Evolutionary conservation across 1,140 invertebrate species (phyloP).

Genomic region (Coenobita brevimanus): DNA sequence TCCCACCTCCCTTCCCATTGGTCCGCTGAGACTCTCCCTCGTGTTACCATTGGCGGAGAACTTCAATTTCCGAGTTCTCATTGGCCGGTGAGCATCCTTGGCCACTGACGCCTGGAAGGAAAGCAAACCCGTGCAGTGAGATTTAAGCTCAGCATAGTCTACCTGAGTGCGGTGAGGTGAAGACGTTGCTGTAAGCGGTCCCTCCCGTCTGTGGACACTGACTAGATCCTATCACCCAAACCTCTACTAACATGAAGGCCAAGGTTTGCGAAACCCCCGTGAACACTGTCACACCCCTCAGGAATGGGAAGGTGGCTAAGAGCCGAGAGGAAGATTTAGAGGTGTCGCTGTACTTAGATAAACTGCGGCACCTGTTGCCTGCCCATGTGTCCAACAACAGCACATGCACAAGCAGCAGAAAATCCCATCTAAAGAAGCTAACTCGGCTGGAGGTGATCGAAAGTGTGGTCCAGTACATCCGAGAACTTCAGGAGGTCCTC

Average conservation of each 20-base stretch:
- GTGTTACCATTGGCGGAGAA: conserved; percentile 36
- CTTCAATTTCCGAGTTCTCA: conserved; percentile 41
- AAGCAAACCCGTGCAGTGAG: conserved; percentile 27
- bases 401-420: conserved; percentile 15
- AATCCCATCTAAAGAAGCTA: conserved; percentile 38
- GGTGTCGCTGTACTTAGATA: conserved; percentile 53
- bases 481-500: conserved; percentile 53
- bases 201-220: not conserved
- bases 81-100: conserved; percentile 44
- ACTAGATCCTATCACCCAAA: not conserved
- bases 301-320: conserved; percentile 60
- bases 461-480: conserved; percentile 57
- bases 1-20: conserved; percentile 14
- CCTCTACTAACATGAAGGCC: conserved; percentile 48
- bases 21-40: not conserved
- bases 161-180: not conserved
- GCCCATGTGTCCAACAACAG: not conserved
- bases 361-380: conserved; percentile 55
- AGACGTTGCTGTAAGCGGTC: conserved; percentile 9
- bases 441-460: conserved; percentile 54
- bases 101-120: conserved; percentile 17
- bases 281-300: conserved; percentile 42
- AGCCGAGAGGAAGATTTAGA: conserved; percentile 50
- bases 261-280: conserved; percentile 42
- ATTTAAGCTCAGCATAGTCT: conserved; percentile 43